phyloP scores from a whole-genome alignment of 2,113 vertebrate genomes.

The Neodontobutis hainanensis region DNA sequence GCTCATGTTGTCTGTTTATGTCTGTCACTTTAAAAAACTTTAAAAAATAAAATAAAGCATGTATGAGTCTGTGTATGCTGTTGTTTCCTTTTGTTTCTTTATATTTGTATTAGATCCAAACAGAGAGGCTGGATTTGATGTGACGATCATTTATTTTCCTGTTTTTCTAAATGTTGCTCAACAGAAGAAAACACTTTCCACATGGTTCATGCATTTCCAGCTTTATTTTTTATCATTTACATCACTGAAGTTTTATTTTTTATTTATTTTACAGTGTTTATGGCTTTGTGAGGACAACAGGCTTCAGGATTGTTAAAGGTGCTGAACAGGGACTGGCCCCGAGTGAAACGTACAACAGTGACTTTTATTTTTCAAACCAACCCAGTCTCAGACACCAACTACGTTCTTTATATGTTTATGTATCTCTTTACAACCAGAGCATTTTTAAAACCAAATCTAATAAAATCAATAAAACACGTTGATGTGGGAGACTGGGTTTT shows the following conservation, averaged over 20 bases:
- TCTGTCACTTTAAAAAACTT: too few species aligned
- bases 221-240: constrained; percentile 38
- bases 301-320: constrained; percentile 38
- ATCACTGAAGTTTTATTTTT: background rate
- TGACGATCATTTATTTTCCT: constrained; percentile 19
- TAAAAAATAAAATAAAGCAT: too few species aligned
- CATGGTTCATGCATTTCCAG: constrained; percentile 39
- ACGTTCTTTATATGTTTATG: too few species aligned
- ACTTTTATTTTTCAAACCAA: background rate
- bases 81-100: too few species aligned
- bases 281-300: constrained; percentile 43
- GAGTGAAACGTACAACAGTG: background rate
- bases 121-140: background rate
- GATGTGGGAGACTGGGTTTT: too few species aligned
- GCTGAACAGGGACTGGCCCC: constrained; percentile 7
- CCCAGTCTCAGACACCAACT: background rate
- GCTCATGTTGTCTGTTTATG: too few species aligned
- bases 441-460: too few species aligned
- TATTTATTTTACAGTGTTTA: constrained; percentile 16
- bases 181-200: background rate
- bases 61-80: too few species aligned
- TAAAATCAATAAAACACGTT: too few species aligned
- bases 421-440: too few species aligned
- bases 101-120: too few species aligned
- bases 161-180: constrained; percentile 25